Conservation (phyloP, 1,140 invertebrate species). For the Homalodisca vitripennis region DNA sequence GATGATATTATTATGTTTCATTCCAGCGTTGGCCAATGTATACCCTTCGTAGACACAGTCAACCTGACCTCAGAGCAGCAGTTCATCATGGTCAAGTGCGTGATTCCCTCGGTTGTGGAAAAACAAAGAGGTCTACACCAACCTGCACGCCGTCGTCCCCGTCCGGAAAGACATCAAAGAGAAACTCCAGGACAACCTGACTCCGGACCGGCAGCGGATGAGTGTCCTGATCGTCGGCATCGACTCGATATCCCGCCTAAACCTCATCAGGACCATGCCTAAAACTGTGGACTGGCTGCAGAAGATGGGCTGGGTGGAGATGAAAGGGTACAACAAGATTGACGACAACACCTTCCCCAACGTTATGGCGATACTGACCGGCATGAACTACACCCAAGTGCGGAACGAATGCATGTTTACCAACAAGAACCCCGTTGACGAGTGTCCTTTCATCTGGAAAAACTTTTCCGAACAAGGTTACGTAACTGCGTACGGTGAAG, state of each 20-base stretch:
- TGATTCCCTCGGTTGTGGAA: constrained; percentile 42
- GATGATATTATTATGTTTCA: constrained; percentile 34
- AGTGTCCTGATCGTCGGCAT: constrained; percentile 72
- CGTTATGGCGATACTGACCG: constrained; percentile 72
- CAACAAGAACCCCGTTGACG: constrained; percentile 51
- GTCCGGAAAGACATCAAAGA: constrained; percentile 23
- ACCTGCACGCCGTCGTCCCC: constrained; percentile 46
- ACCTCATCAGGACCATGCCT: constrained; percentile 74
- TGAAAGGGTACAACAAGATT: constrained; percentile 65
- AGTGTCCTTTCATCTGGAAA: constrained; percentile 80
- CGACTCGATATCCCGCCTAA: constrained; percentile 79
- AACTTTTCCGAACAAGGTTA: constrained; percentile 68
- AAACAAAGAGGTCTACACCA: constrained; percentile 48
- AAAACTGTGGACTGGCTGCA: constrained; percentile 64
- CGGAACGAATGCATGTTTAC: constrained; percentile 52
- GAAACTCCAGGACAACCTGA: constrained; percentile 33
- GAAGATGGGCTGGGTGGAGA: constrained; percentile 55
- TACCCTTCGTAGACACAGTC: constrained; percentile 47
- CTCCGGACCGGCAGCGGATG: constrained; percentile 36
- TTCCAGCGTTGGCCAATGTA: constrained; percentile 51
- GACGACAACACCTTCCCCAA: constrained; percentile 84
- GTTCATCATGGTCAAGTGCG: constrained; percentile 51
- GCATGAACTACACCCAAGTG: constrained; percentile 53
- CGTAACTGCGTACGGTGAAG: constrained; percentile 77
- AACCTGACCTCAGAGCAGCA: constrained; percentile 47